Evolutionary conservation across 2,113 vertebrate genomes (phyloP).

Genomic region (Mus musculus): GRCm39 chr2:98673001-98673500

Average conservation of each 20-base stretch:
- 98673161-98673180: background rate
- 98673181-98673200: conserved; percentile 58
- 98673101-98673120: conserved; percentile 36
- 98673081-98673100: background rate
- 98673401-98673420: background rate
- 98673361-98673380: conserved; percentile 7
- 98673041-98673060: conserved; percentile 46
- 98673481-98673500: background rate
- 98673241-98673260: conserved; percentile 48
- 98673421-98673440: background rate
- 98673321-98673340: background rate
- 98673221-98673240: conserved; percentile 61
- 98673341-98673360: conserved; percentile 37
- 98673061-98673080: conserved; percentile 29
- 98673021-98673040: background rate
- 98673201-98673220: conserved; percentile 23
- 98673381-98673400: conserved; percentile 14
- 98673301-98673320: conserved; percentile 64
- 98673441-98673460: background rate
- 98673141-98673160: background rate
- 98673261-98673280: conserved; percentile 62
- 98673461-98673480: background rate
- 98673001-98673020: background rate
- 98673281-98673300: conserved; percentile 35
- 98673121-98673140: background rate